Conservation (phyloP, 2,888 invertebrate genomes). For the Tholera decimalis region DNA sequence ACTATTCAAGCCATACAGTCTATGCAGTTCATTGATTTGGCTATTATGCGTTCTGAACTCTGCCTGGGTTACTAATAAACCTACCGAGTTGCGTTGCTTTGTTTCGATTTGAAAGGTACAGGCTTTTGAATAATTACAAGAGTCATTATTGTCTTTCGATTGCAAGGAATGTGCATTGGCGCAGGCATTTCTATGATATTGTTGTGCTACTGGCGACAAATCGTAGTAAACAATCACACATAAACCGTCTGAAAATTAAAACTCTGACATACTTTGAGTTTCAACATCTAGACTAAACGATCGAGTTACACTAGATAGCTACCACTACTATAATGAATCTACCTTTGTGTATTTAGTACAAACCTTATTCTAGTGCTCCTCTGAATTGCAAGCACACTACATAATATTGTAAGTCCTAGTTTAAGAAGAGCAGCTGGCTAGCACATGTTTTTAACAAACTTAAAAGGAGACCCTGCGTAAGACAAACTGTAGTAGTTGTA, state of each 20-base stretch:
- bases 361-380: no score
- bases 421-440: no score
- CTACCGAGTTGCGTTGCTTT: neutral
- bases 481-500: no score
- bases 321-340: no score
- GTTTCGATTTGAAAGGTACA: neutral
- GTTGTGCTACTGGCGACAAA: no score
- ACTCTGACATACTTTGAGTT: neutral
- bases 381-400: no score
- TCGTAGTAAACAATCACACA: neutral
- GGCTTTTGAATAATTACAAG: neutral
- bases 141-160: no score
- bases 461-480: no score
- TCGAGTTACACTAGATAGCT: no score
- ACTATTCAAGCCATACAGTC: slow-evolving; percentile 3
- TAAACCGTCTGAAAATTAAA: neutral
- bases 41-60: neutral
- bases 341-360: no score
- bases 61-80: neutral
- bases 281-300: neutral
- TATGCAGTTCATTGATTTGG: neutral
- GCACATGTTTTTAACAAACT: no score
- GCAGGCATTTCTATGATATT: neutral
- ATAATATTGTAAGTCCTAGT: no score
- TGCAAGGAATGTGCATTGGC: neutral